Base-by-base conservation (phyloP, 2,797 vertebrate genomes). In the Gymnoscopelus braueri region DNA sequence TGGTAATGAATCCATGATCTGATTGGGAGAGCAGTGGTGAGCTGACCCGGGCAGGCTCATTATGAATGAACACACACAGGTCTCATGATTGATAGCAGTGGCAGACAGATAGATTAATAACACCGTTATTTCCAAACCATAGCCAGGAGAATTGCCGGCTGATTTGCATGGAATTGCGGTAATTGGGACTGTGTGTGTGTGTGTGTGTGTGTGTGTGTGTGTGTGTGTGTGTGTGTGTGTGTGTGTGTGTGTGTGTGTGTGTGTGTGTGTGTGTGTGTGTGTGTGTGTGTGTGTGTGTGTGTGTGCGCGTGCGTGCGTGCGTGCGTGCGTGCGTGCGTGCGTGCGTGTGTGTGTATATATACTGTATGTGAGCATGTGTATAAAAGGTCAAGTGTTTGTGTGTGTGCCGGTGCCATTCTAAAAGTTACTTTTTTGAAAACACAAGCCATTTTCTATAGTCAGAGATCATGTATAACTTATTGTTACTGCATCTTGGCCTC, bases 1-100 rank as follows among this genome's bases (percentile, higher is more conserved):
- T 0, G 69, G 53, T 85, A 78, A 84, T 82, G 67, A 80, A 71
- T 75, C 48, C 76, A 63, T 60, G 9, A 15, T 61, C 64, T 54
- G 71, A 29, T 23, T 49, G 53, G 52, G 23, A 8, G 58, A 63
- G 67, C 67, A 60, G 58, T 32, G 32, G 5, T 1, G 32, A 26
- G 44, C 60, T 54, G 80, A 82, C 67, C 76, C 47, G 63, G 62
- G 70, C 63, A 39, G 57, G 62, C 63, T 64, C 3, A 19, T 48
- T 69, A 39, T 64, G 35, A 80, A 67, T 44, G 61, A 74, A 61
- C 50, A 15, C 57, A 13, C 52, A 35, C 32, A 5, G 32, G 32
- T 5, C 32, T 35, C 32, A 6, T 35, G 32, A 35, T 35, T 35
- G 32, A 35, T 35, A 6, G 32, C 32, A 5, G 32, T 35, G 32